Percentiles rank a stretch among this genome's conserved stretches.
These are phyloP conservation scores for Athetis lepigone DNA, from an alignment of 2,888 invertebrate genomes.

Conservation along the genomic window DNA sequence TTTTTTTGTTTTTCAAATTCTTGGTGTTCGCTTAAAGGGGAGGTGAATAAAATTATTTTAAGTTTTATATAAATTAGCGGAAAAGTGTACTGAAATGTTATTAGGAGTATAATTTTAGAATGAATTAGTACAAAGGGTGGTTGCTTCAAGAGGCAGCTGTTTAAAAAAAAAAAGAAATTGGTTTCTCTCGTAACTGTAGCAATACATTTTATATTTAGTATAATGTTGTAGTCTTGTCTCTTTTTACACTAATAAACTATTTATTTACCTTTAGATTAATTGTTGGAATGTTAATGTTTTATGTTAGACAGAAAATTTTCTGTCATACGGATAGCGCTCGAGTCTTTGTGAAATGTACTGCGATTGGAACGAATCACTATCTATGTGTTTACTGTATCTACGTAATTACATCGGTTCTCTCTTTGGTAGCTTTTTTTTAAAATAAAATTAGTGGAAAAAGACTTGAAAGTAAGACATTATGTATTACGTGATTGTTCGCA, in stretches of 20 bases:
- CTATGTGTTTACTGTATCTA: conserved; percentile 29
- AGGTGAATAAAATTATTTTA: conserved; percentile 49
- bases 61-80: conserved; percentile 65
- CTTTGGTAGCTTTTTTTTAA: conserved; percentile 35
- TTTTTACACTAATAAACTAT: conserved; percentile 73
- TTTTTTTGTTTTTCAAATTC: conserved; percentile 58
- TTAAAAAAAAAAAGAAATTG: conserved; percentile 71
- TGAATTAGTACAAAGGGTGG: conserved; percentile 81
- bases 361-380: conserved; percentile 45
- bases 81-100: conserved; percentile 67
- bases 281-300: conserved; percentile 83
- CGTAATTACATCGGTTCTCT: conserved; percentile 19
- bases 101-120: conserved; percentile 67
- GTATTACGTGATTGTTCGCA: conserved; percentile 28
- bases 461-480: conserved; percentile 52
- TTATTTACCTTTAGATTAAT: conserved; percentile 80
- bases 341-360: conserved; percentile 60
- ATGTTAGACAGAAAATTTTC: conserved; percentile 71
- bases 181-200: conserved; percentile 80
- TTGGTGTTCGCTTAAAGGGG: conserved; percentile 54
- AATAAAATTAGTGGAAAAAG: conserved; percentile 37
- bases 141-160: conserved; percentile 73
- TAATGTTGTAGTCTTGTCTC: conserved; percentile 78
- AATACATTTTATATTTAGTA: conserved; percentile 78
- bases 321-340: conserved; percentile 57